Evolutionary conservation across 2,888 invertebrate genomes (phyloP), one percentile per base, ranked within the genome.

Genomic region (Spisula subtruncata): DNA sequence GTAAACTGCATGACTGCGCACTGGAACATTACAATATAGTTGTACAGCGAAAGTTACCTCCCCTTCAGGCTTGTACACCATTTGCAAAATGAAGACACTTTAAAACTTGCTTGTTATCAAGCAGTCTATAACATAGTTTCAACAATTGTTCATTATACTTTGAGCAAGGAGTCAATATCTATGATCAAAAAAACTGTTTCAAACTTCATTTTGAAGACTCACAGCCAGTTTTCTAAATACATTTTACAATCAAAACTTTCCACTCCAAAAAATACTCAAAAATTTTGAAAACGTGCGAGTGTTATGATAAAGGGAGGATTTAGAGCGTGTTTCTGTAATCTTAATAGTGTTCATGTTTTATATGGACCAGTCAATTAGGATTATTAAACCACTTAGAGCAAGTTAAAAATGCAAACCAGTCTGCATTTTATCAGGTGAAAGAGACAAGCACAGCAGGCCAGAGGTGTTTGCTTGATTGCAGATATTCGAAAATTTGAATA

Each of bases 401-500:
- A 75, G 80, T 79, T 79, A 48, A 75, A n/a, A 85, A 85, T 85
- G 85, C 85, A 85, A 35, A 32, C 41, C 80, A 79, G 60, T 46
- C 29, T 85, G 80, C 79, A 80, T 46, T 84, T 84, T 84, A 85
- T 85, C 85, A 80, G 80, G 41, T 80, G 29, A 71, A 79, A 80
- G 85, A 85, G 54, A 80, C 80, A 85, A 85, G 32, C 85, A 85
- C 85, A 85, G 85, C 85, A 85, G 80, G 85, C 32, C 80, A 54
- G 56, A 32, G 85, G 46, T 48, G 80, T 29, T n/a, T 54, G 25
- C n/a, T 80, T 85, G 41, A 48, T 48, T 85, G 41, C n/a, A 80
- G 46, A 54, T 25, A n/a, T n/a, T 32, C 80, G 35, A 80, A 85
- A 80, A 80, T 54, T 8, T 41, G 32, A 84, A 54, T n/a, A 75